phyloP scores from a whole-genome alignment of 1,140 invertebrate genomes.

The Panulirus ornatus region DNA sequence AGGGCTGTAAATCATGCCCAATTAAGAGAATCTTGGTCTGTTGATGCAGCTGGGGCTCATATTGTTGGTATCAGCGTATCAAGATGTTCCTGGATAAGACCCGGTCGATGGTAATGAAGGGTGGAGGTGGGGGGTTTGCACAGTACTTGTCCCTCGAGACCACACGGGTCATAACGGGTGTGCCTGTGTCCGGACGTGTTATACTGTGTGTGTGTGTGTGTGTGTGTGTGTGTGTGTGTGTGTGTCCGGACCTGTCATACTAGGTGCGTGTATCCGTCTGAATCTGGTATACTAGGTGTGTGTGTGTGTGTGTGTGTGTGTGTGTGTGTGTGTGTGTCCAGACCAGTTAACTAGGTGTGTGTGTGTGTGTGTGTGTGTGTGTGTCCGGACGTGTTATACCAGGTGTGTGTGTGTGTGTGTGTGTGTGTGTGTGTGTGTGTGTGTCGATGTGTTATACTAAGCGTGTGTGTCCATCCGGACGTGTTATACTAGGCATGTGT shows the following conservation, averaged over 20 bases:
- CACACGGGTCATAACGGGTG: no score
- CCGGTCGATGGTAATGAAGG: neutral
- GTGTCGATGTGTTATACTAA: neutral
- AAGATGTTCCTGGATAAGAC: conserved; percentile 2
- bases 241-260: no score
- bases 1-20: conserved; percentile 53
- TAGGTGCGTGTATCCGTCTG: no score
- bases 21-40: conserved; percentile 52
- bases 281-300: no score
- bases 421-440: neutral
- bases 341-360: no score
- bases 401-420: neutral
- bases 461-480: no score
- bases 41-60: conserved; percentile 47
- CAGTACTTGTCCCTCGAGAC: neutral
- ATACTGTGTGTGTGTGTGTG: neutral
- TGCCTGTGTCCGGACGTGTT: no score
- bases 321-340: no score
- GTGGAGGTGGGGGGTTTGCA: neutral
- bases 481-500: neutral
- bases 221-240: no score
- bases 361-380: conserved; percentile 5
- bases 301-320: no score
- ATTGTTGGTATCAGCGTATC: conserved; percentile 40
- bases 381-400: neutral